phyloP scores from a whole-genome alignment of 2,113 vertebrate species.

The Anhinga rufa region DNA sequence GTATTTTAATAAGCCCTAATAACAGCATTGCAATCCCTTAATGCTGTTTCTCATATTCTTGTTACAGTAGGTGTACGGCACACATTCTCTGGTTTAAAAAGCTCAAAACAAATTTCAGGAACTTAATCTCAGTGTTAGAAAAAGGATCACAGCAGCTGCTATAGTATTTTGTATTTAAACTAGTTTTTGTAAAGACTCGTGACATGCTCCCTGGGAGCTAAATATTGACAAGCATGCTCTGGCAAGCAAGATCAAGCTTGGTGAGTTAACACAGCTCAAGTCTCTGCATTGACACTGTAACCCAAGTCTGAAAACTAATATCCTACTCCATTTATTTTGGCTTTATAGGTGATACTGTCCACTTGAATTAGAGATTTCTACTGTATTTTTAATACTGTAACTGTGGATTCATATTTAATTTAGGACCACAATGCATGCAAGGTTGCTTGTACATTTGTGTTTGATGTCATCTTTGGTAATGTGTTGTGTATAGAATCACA shows the following conservation, averaged over 20 bases:
- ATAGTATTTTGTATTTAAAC: slow-evolving; percentile 71
- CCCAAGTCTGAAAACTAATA: slow-evolving; percentile 68
- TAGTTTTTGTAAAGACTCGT: slow-evolving; percentile 65
- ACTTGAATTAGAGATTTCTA: slow-evolving; percentile 63
- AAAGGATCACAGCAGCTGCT: slow-evolving; percentile 75
- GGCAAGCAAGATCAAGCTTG: slow-evolving; percentile 78
- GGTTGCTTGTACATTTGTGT: background rate
- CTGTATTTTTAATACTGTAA: slow-evolving; percentile 46
- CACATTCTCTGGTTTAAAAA: slow-evolving; percentile 46
- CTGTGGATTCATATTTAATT: slow-evolving; percentile 57
- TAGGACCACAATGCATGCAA: slow-evolving; percentile 1
- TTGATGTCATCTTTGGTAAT: slow-evolving; percentile 13
- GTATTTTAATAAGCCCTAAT: slow-evolving; percentile 46
- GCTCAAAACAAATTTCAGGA: slow-evolving; percentile 58
- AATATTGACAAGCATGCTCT: slow-evolving; percentile 79
- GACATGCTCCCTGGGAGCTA: slow-evolving; percentile 62
- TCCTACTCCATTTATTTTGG: slow-evolving; percentile 65
- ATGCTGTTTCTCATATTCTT: slow-evolving; percentile 36
- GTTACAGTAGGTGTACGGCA: slow-evolving; percentile 54
- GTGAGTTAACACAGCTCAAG: slow-evolving; percentile 71
- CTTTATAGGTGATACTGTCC: slow-evolving; percentile 60
- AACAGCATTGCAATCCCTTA: slow-evolving; percentile 46
- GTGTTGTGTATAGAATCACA: slow-evolving; percentile 10
- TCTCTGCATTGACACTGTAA: slow-evolving; percentile 65
- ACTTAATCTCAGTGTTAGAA: slow-evolving; percentile 76